Base-by-base conservation (phyloP, 2,797 vertebrate species). In the Capromys pilorides region DNA sequence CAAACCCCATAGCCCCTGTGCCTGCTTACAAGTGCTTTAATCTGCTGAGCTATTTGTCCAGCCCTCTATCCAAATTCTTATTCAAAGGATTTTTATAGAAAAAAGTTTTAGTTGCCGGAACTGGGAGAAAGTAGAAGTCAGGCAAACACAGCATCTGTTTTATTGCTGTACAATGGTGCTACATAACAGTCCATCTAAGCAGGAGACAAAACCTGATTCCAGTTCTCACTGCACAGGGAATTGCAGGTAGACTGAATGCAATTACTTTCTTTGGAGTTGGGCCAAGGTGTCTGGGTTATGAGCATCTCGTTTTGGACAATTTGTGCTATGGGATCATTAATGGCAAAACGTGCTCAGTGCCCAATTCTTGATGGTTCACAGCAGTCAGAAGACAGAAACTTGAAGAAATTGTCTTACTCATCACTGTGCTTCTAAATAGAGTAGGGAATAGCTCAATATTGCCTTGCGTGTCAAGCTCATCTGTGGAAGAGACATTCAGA, bases 191-290 rank as follows among this genome's bases (percentile, higher is more conserved):
- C 79, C 82, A 84, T 36, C 36, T 66, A 78, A 90, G 77, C 57
- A 88, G 75, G 39, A 59, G 45, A 86, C 13, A 80, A 87, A 90
- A 64, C 5, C 31, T 1, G 36, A 83, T 66, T 85, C 39, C 75
- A 66, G 66, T 41, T 89, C 28, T 71, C 36, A 6, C 36, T 82
- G 19, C 69, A 61, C 33, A 95, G 86, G 90, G 90, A 93, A 88
- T 94, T 96, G 87, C 94, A 97, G 97, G 95, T 89, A 89, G 54
- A 86, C 16, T 22, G 31, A 87, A 87, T 79, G 59, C 78, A 92
- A 93, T 97, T 95, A 91, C 83, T 93, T 95, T 88, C 64, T 91
- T 93, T 97, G 93, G 93, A 92, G 8, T 84, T 66, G 24, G 16
- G 79, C 86, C 96, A 96, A 93, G 66, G 12, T 95, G 83, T 95